Conservation (phyloP, 2,888 invertebrate genomes). For the Blastobasis lacticolella region DNA sequence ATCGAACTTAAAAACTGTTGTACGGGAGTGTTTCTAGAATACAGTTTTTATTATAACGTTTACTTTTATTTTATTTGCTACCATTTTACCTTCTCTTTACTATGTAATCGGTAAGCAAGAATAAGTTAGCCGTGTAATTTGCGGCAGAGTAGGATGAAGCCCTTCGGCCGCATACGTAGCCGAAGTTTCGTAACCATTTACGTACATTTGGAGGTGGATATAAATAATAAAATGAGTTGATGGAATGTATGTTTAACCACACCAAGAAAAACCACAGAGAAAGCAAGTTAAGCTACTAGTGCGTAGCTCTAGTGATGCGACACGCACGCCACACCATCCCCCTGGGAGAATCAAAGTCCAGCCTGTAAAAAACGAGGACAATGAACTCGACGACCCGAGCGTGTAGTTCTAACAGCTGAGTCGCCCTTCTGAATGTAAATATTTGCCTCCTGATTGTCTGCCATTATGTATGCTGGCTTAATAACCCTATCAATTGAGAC, state of each 20-base stretch:
- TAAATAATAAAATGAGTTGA: too few species aligned
- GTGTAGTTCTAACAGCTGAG: not conserved
- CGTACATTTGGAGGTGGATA: too few species aligned
- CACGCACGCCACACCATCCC: not conserved
- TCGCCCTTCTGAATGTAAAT: not conserved
- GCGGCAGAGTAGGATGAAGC: too few species aligned
- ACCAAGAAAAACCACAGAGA: too few species aligned
- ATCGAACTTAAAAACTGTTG: conserved; percentile 62
- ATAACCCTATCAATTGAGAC: not conserved
- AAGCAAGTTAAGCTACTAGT: too few species aligned
- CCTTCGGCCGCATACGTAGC: too few species aligned
- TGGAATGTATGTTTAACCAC: too few species aligned
- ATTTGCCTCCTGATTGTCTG: not conserved
- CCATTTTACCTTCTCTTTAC: too few species aligned
- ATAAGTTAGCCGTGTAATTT: too few species aligned
- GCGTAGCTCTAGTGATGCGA: too few species aligned
- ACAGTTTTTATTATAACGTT: conserved; percentile 67
- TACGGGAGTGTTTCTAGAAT: conserved; percentile 65
- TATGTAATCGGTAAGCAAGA: too few species aligned
- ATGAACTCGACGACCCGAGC: not conserved
- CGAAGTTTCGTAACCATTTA: too few species aligned
- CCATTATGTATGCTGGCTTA: not conserved
- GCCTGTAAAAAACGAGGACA: not conserved
- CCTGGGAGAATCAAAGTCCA: not conserved
- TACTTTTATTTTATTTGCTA: conserved; percentile 32